Percentiles rank a stretch among this genome's conserved stretches.
phyloP scores from a whole-genome alignment of 2,113 vertebrate species.

The Urocitellus parryii region DNA sequence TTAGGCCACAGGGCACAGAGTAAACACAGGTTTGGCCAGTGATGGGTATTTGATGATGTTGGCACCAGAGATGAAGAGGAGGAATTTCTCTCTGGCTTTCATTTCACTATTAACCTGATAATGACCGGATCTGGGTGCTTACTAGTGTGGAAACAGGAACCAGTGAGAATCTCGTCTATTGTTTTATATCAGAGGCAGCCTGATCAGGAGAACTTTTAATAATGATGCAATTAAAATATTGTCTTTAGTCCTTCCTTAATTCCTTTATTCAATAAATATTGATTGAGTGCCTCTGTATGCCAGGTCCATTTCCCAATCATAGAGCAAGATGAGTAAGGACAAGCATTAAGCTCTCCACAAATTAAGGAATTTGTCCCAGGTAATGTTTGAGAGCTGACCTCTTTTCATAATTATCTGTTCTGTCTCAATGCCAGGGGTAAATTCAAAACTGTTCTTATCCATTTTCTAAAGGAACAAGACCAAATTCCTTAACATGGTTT shows the following conservation, averaged over 20 bases:
- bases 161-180: neutral
- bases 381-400: neutral
- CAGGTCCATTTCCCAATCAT: neutral
- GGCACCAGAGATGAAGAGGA: conserved; percentile 47
- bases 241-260: conserved; percentile 28
- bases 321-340: neutral
- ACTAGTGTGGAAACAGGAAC: neutral
- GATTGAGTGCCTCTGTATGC: neutral
- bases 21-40: conserved; percentile 66
- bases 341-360: neutral
- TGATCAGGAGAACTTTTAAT: conserved; percentile 33
- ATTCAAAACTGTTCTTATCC: neutral
- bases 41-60: conserved; percentile 56
- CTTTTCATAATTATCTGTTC: neutral
- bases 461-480: neutral
- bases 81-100: conserved; percentile 65
- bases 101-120: conserved; percentile 74
- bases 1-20: conserved; percentile 43
- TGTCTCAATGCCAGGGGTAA: neutral
- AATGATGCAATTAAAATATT: conserved; percentile 7
- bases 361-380: neutral
- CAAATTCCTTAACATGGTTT: neutral
- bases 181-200: neutral
- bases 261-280: neutral
- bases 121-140: neutral